Evolutionary conservation across 2,797 vertebrate species (phyloP).

Genomic region (Huso huso): DNA sequence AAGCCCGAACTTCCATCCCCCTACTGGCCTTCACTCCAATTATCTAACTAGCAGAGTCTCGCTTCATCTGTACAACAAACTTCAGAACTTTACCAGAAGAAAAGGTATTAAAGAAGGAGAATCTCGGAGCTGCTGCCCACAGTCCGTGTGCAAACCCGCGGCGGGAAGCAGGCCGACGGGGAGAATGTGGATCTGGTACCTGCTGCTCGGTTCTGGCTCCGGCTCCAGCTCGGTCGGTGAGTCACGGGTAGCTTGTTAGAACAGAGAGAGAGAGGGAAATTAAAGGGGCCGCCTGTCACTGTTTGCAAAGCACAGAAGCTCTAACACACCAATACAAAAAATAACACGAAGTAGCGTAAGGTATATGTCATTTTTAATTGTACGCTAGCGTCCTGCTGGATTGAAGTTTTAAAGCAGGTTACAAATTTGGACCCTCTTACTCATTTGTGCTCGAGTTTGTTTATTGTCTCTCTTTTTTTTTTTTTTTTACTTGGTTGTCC

Average conservation of each 20-base stretch:
- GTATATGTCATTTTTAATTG: background rate
- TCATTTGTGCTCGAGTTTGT: no score
- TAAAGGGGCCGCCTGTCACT: slow-evolving; percentile 23
- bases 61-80: slow-evolving; percentile 10
- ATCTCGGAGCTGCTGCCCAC: slow-evolving; percentile 31
- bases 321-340: background rate
- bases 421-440: no score
- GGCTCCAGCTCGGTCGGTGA: slow-evolving; percentile 61
- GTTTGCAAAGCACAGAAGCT: slow-evolving; percentile 8
- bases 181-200: slow-evolving; percentile 74
- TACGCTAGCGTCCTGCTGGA: background rate
- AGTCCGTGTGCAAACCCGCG: slow-evolving; percentile 40
- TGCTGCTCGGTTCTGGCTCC: slow-evolving; percentile 64
- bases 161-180: slow-evolving; percentile 42
- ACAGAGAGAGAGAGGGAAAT: background rate
- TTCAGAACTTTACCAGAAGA: slow-evolving; percentile 23
- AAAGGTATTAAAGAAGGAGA: slow-evolving; percentile 24
- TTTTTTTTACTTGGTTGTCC: no score
- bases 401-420: background rate
- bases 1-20: slow-evolving; percentile 9
- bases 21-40: slow-evolving; percentile 28
- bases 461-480: no score
- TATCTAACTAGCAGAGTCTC: slow-evolving; percentile 27
- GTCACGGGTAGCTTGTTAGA: slow-evolving; percentile 24
- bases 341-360: background rate